Conservation (phyloP, 2,113 vertebrate species). For the Xiphophorus couchianus region DNA sequence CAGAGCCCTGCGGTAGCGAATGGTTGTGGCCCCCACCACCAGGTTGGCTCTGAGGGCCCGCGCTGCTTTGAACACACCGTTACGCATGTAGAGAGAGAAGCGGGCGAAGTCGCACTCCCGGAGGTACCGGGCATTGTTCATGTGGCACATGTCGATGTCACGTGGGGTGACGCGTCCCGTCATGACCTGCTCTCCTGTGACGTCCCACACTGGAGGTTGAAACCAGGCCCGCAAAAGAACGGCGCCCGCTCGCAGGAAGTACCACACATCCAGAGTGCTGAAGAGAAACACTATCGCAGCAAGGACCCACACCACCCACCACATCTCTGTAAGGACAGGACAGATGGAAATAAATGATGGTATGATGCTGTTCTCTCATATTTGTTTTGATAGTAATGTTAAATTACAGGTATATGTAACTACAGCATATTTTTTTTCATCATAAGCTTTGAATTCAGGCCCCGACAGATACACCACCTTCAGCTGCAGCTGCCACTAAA, state of each 20-base stretch:
- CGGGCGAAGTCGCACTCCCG: conserved; percentile 90
- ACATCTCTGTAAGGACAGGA: conserved; percentile 51
- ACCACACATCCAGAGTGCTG: conserved; percentile 83
- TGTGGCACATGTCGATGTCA: conserved; percentile 90
- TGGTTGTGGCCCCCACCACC: conserved; percentile 85
- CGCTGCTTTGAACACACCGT: conserved; percentile 83
- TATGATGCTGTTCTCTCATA: not conserved
- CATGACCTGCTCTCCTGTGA: conserved; percentile 82
- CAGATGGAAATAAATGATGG: not conserved
- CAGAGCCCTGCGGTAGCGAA: conserved; percentile 85
- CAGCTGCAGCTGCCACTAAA: too few species aligned
- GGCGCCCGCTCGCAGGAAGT: conserved; percentile 73
- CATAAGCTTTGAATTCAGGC: too few species aligned
- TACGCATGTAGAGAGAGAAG: conserved; percentile 82
- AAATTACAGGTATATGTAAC: too few species aligned
- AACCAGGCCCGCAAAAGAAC: conserved; percentile 78
- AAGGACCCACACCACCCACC: conserved; percentile 68
- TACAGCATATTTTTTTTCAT: too few species aligned
- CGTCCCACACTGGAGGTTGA: conserved; percentile 80
- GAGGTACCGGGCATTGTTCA: conserved; percentile 93
- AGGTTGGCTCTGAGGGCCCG: conserved; percentile 73
- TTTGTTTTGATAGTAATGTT: not conserved
- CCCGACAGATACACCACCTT: too few species aligned
- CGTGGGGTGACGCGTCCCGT: conserved; percentile 79
- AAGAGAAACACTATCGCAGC: conserved; percentile 75